Base-by-base conservation (phyloP, 2,888 invertebrate species). In the Melolontha melolontha region DNA sequence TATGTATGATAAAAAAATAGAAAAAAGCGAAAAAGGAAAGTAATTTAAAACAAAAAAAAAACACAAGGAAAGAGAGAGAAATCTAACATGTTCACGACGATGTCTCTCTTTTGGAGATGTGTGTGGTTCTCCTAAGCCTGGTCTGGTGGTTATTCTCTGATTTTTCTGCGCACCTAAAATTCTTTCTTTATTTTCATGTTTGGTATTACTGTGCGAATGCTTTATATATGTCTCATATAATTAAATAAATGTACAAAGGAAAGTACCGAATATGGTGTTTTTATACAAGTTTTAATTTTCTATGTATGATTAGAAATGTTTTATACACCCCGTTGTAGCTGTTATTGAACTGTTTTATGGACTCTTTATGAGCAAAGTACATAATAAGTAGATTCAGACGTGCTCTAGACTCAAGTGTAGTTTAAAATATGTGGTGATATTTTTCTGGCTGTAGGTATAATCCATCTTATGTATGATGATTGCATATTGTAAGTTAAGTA, bases 211-310 rank as follows among this genome's bases (percentile, higher is more conserved):
- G 84, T 85, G 84, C 84, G 84, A 84, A 85, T 85, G 84, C 85
- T 85, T 85, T 85, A 85, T 85, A 85, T 84, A 85, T 84, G 84
- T 85, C 84, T 84, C 83, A 84, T 83, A 69, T 83, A 82, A 83
- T 82, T 82, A 84, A 84, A 84, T 85, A 84, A 85, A 84, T 85
- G 84, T 85, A 85, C 84, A 85, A 85, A 85, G 82, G 82, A 84
- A 34, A 84, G 82, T 84, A 84, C 83, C 82, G 82, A 82, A 82
- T 81, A 80, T 81, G 81, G 81, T 83, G 82, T 82, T 83, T 83
- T 83, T 83, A 82, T 83, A 83, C 82, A 81, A 82, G 80, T 81
- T 82, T 81, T 82, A 79, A 81, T 82, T 83, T 82, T 82, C 80
- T 82, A 82, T 82, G 82, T 82, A 82, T 80, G 79, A 79, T 80